Conservation (phyloP, 2,888 invertebrate genomes). For the Tigriopus californicus region DNA sequence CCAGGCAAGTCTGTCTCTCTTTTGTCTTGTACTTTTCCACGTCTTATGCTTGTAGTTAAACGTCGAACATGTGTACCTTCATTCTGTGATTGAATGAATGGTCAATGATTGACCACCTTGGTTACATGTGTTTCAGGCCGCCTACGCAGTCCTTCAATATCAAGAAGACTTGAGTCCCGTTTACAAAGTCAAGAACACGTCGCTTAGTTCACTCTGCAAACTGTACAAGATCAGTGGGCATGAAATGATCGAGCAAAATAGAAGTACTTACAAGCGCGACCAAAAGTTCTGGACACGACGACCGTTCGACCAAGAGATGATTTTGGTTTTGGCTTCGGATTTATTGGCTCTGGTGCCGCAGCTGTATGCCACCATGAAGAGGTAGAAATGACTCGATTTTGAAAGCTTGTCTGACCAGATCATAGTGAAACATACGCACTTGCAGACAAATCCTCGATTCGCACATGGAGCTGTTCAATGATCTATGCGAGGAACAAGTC, state of each 20-base stretch:
- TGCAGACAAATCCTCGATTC: no score
- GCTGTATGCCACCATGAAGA: conserved; percentile 50
- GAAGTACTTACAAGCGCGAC: conserved; percentile 22
- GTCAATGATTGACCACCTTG: background rate
- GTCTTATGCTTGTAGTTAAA: background rate
- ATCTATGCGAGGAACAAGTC: conserved; percentile 67
- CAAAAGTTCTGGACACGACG: conserved; percentile 59
- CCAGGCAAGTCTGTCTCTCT: conserved; percentile 40
- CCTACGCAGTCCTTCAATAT: conserved; percentile 72
- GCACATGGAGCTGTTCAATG: conserved; percentile 40
- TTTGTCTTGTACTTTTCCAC: background rate
- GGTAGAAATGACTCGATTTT: conserved; percentile 26
- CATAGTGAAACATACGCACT: background rate
- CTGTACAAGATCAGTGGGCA: conserved; percentile 68
- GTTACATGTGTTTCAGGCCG: conserved; percentile 37
- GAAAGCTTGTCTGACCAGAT: background rate
- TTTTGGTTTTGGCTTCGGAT: conserved; percentile 73
- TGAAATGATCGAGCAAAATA: conserved; percentile 63
- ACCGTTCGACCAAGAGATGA: conserved; percentile 73
- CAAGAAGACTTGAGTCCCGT: conserved; percentile 77
- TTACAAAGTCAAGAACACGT: conserved; percentile 82
- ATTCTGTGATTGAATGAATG: background rate
- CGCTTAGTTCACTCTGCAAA: conserved; percentile 75
- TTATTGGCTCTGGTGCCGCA: conserved; percentile 65
- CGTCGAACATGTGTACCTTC: background rate